phyloP scores from a whole-genome alignment of 2,888 invertebrate species.

The Ectropis crepuscularia region DNA sequence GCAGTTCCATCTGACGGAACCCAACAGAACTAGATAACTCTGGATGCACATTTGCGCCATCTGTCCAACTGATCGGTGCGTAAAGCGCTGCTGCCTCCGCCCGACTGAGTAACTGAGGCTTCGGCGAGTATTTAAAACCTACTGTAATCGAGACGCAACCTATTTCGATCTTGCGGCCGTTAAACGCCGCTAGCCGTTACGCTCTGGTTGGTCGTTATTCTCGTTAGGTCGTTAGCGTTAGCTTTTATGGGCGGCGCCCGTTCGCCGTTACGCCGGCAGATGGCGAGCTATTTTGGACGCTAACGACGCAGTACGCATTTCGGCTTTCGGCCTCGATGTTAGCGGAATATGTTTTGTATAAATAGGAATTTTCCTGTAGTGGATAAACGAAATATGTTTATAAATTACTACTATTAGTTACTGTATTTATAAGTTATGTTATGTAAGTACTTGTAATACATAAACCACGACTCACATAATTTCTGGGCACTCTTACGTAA shows the following conservation, averaged over 20 bases:
- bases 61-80: slow-evolving; percentile 57
- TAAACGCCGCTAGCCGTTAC: slow-evolving; percentile 56
- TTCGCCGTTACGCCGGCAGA: slow-evolving; percentile 55
- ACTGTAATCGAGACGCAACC: slow-evolving; percentile 58
- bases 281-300: slow-evolving; percentile 57
- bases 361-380: neutral
- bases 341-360: slow-evolving; percentile 2
- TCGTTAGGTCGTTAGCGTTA: slow-evolving; percentile 64
- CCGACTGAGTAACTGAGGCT: slow-evolving; percentile 68
- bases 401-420: neutral
- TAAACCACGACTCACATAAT: no score
- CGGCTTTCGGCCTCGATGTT: slow-evolving; percentile 7
- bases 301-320: slow-evolving; percentile 35
- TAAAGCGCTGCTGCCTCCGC: slow-evolving; percentile 66
- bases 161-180: slow-evolving; percentile 57
- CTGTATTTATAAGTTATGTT: neutral
- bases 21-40: slow-evolving; percentile 48
- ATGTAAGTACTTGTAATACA: neutral
- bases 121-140: slow-evolving; percentile 57
- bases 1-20: slow-evolving; percentile 67
- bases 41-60: slow-evolving; percentile 61
- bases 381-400: neutral
- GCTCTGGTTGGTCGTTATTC: slow-evolving; percentile 67
- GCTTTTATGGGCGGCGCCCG: slow-evolving; percentile 49
- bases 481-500: no score